These are phyloP conservation scores for Pristiophorus japonicus DNA, from an alignment of 2,113 vertebrate genomes.

Conservation along the genomic window DNA sequence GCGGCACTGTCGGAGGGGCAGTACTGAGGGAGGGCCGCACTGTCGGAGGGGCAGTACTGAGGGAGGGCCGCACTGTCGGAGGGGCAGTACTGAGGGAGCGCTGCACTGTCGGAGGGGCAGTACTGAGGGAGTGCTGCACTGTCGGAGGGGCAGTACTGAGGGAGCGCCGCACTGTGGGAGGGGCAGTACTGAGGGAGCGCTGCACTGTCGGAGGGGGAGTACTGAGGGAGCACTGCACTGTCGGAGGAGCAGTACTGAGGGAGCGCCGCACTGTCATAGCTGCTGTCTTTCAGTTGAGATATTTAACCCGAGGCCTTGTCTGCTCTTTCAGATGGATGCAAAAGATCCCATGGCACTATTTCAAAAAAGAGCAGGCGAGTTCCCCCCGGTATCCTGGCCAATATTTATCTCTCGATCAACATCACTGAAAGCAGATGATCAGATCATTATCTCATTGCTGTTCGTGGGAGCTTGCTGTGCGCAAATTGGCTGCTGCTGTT, in stretches of 20 bases:
- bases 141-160: too few species aligned
- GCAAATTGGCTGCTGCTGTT: background rate
- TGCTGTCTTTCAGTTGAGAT: background rate
- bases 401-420: background rate
- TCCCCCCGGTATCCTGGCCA: background rate
- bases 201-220: too few species aligned
- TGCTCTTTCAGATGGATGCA: background rate
- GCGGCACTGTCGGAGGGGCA: too few species aligned
- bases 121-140: too few species aligned
- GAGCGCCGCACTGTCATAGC: background rate
- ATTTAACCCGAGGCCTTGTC: background rate
- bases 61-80: too few species aligned
- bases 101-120: too few species aligned
- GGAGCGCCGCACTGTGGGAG: too few species aligned
- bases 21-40: too few species aligned
- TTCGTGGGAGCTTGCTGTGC: background rate
- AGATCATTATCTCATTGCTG: background rate
- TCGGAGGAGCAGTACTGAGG: background rate
- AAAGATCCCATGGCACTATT: background rate
- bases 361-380: background rate
- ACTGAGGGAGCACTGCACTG: too few species aligned
- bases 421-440: background rate
- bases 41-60: too few species aligned
- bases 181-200: too few species aligned
- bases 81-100: too few species aligned